Evolutionary conservation across 2,113 vertebrate species (phyloP), one percentile per base, ranked within the genome.

Genomic region (Centropus unirufus): DNA sequence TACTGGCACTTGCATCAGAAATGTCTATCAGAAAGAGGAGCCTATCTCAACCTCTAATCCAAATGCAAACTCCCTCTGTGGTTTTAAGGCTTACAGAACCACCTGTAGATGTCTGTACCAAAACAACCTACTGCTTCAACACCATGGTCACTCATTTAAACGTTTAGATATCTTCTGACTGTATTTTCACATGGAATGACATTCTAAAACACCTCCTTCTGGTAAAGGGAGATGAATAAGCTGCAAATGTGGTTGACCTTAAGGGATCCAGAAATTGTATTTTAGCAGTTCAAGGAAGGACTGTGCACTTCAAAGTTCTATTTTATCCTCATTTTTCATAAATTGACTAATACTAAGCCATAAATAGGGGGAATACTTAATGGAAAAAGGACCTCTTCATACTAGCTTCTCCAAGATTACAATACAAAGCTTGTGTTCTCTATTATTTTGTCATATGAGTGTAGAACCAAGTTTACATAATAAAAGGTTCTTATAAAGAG

Each of bases 111-210:
- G 19, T 36, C n/a, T 59, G 11, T 4, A 36, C 24, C 62, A 85
- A 75, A 78, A 3, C 47, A 54, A 36, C 9, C 0, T 0, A 30
- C 19, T 59, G 18, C 78, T 92, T 88, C 51, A 42, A 62, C 17
- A 57, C n/a, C 70, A 55, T 0, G 0, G 24, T 47, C 2, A 0
- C 44, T 54, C 7, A 8, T 22, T 58, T 47, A 24, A 59, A 30
- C 0, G 0, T 54, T 88, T 16, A 67, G 67, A 39, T 4, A 6
- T 21, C 69, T 80, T 59, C 47, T 63, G 74, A 87, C 55, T 7
- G n/a, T 24, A 23, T n/a, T 89, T n/a, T 67, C 51, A 57, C 4
- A 12, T 29, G 20, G 52, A 81, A 46, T 39, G 49, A 52, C 46
- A 55, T 34, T 54, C 55, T 83, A 36, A 84, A 82, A 59, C 12